These are phyloP conservation scores for Philereme vetulata DNA, from an alignment of 2,888 invertebrate species.

Conservation along the genomic window DNA sequence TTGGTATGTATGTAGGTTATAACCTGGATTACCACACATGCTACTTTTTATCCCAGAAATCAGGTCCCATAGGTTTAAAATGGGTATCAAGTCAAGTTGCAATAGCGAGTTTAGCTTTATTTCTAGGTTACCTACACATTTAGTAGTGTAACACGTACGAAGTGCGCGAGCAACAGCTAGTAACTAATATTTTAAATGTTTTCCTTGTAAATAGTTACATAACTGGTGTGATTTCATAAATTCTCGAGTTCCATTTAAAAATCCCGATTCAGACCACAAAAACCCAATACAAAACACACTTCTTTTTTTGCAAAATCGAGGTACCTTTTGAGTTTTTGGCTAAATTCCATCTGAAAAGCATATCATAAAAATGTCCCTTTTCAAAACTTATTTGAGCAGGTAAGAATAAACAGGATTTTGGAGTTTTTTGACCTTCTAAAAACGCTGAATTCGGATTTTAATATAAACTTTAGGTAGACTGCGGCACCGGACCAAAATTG, in stretches of 20 bases:
- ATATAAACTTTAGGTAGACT: neutral
- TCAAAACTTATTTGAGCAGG: slow-evolving; percentile 21
- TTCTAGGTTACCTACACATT: too few relatives aligned
- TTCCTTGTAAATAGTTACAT: too few relatives aligned
- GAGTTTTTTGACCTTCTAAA: slow-evolving; percentile 27
- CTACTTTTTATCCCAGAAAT: too few relatives aligned
- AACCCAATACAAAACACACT: slow-evolving; percentile 6
- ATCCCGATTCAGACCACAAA: neutral
- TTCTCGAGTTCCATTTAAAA: neutral
- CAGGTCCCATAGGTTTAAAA: too few relatives aligned
- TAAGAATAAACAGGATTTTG: slow-evolving; percentile 23
- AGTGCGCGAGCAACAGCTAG: too few relatives aligned
- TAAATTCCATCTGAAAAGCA: slow-evolving; percentile 19
- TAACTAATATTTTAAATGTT: too few relatives aligned
- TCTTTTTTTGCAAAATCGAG: slow-evolving; percentile 2
- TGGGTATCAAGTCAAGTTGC: too few relatives aligned
- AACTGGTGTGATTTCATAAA: too few relatives aligned
- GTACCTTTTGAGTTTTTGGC: slow-evolving; percentile 22
- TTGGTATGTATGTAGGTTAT: too few relatives aligned
- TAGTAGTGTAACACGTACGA: too few relatives aligned
- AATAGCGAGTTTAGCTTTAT: too few relatives aligned
- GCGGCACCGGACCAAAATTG: neutral
- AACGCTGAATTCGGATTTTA: slow-evolving; percentile 6
- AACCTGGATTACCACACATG: too few relatives aligned
- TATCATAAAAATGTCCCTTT: slow-evolving; percentile 26